These are phyloP conservation scores for Cenopis cana DNA, from an alignment of 2,888 invertebrate species.

Conservation along the genomic window DNA sequence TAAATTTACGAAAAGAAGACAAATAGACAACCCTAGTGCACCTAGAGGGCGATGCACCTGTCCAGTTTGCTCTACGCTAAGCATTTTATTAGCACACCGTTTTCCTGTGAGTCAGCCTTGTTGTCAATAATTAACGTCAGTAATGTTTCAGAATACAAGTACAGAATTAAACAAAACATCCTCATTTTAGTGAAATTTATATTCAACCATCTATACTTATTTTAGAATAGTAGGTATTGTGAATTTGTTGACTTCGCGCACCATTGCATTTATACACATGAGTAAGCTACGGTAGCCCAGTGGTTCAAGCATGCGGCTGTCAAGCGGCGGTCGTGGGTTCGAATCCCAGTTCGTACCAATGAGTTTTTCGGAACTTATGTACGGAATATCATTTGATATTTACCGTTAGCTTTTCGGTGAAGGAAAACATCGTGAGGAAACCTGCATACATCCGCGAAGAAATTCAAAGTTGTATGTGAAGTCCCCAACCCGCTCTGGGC, in stretches of 20 bases:
- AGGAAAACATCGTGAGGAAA: too few species aligned
- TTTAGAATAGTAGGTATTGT: neutral
- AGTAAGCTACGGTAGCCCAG: too few species aligned
- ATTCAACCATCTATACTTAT: neutral
- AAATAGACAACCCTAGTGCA: constrained; percentile 1
- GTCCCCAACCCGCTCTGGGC: too few species aligned
- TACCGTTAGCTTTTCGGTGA: too few species aligned
- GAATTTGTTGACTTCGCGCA: neutral
- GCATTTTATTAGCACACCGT: constrained; percentile 17
- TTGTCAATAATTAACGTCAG: constrained; percentile 7
- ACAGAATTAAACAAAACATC: neutral
- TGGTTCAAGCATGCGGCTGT: too few species aligned
- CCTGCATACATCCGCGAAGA: too few species aligned
- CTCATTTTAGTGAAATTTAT: neutral
- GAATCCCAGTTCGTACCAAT: too few species aligned
- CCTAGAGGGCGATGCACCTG: constrained; percentile 46
- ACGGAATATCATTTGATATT: too few species aligned
- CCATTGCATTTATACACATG: neutral
- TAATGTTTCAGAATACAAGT: neutral
- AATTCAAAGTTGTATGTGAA: too few species aligned
- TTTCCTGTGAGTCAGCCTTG: constrained; percentile 15
- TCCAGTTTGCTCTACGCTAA: constrained; percentile 30
- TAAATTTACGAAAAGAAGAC: neutral
- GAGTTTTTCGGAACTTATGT: too few species aligned
- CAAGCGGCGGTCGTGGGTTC: too few species aligned